These are phyloP conservation scores for Zeus faber DNA, from an alignment of 2,113 vertebrate species.

Conservation along the genomic window DNA sequence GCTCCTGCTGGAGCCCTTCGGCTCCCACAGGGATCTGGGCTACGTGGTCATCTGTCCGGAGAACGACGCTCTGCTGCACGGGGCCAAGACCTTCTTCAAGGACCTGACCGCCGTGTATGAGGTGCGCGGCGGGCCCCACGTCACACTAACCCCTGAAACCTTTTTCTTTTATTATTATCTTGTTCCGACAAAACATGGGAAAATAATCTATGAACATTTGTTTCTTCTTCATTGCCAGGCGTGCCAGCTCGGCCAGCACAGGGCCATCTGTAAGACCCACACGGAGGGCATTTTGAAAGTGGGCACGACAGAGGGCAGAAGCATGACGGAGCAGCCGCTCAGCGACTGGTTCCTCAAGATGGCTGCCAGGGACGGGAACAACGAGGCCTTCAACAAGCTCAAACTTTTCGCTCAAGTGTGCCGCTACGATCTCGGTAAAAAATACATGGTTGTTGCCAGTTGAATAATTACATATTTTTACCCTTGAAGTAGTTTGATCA, in stretches of 20 bases:
- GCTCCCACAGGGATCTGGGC: conserved; percentile 93
- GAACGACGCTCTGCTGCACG: conserved; percentile 88
- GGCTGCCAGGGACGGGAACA: conserved; percentile 81
- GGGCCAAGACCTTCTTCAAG: conserved; percentile 93
- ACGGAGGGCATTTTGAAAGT: conserved; percentile 92
- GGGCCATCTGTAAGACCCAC: conserved; percentile 89
- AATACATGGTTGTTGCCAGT: background rate
- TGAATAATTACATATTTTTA: background rate
- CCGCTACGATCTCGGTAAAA: conserved; percentile 89
- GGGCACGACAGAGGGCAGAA: conserved; percentile 82
- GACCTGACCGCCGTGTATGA: conserved; percentile 95
- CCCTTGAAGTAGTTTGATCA: no score
- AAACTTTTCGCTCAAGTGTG: conserved; percentile 96
- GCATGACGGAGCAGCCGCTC: conserved; percentile 86
- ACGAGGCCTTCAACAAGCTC: conserved; percentile 90
- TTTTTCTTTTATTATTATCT: no score
- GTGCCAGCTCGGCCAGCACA: conserved; percentile 93
- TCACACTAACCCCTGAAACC: no score
- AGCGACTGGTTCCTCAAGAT: conserved; percentile 94
- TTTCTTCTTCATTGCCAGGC: no score
- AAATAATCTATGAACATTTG: no score
- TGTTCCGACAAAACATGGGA: no score
- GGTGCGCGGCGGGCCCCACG: conserved; percentile 66
- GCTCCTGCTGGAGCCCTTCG: conserved; percentile 94
- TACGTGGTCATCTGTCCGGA: conserved; percentile 97